Percentiles rank a stretch among this genome's conserved stretches.
Evolutionary conservation across 2,888 invertebrate genomes (phyloP).

Genomic region (Drosophila niveifrons): DNA sequence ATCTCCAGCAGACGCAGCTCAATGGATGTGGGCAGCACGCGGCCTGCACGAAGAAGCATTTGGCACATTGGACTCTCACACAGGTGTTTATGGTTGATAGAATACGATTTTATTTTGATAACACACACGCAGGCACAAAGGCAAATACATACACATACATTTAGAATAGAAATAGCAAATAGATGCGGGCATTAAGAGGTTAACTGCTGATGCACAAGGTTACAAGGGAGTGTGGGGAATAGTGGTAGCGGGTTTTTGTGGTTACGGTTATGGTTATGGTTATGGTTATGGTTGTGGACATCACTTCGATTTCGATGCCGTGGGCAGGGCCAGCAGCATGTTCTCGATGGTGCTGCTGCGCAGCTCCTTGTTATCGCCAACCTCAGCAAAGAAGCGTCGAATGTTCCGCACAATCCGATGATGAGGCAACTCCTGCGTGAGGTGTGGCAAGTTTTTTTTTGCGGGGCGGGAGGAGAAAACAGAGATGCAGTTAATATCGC

Average conservation of each 20-base stretch:
- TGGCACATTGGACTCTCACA: constrained; percentile 16
- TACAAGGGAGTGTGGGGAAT: no score
- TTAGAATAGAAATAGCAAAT: constrained; percentile 12
- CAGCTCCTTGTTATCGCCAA: constrained; percentile 84
- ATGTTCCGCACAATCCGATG: constrained; percentile 88
- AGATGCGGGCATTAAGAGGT: constrained; percentile 29
- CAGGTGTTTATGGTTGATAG: constrained; percentile 15
- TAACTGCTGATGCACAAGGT: constrained; percentile 3
- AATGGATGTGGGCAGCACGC: constrained; percentile 74
- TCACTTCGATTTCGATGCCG: constrained; percentile 77
- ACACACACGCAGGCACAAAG: constrained; percentile 30
- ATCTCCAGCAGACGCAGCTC: constrained; percentile 83
- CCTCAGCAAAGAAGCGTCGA: constrained; percentile 85
- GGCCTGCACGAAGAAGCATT: constrained; percentile 42
- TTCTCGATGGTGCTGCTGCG: constrained; percentile 84
- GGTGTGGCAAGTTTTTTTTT: neutral
- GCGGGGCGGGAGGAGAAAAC: constrained; percentile 14
- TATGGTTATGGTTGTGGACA: constrained; percentile 5
- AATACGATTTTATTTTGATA: constrained; percentile 55
- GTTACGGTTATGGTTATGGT: neutral
- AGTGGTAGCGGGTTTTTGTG: neutral
- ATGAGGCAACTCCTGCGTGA: constrained; percentile 87
- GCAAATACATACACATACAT: constrained; percentile 38
- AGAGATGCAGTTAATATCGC: constrained; percentile 18
- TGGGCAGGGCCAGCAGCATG: constrained; percentile 84